Evolutionary conservation across 2,888 invertebrate genomes (phyloP), one percentile per base, ranked within the genome.

Genomic region (Galeopsomyia nigrocyanea): DNA sequence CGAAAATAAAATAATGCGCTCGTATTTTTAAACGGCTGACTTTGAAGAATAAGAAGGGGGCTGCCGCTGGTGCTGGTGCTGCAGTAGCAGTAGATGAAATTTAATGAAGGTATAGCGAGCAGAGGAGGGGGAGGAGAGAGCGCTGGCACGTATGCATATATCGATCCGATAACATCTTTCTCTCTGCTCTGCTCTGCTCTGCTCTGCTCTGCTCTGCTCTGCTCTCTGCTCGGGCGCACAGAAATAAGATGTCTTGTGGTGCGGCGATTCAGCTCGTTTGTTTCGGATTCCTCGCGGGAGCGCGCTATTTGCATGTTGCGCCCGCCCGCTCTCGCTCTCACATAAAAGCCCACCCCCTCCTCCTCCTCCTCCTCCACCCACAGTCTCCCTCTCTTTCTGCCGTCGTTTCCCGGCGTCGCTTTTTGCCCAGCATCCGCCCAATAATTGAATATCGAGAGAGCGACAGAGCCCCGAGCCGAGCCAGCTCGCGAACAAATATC

Each of bases 401-500:
- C 50, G 53, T 79, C 76, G 78, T 79, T 77, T 77, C 76, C 78
- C 75, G 75, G 77, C 39, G 7, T 39, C 39, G 39, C 78, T 78
- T 81, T 81, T 81, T 79, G 78, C 79, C 65, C 69, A 69, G 73
- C 77, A 77, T 77, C 76, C 80, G 76, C 77, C 70, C 83, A 80
- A 82, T 84, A 84, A 84, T 84, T 84, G 84, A 84, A 84, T 83
- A 83, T 83, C 78, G 82, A 77, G 78, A 74, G 67, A 71, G 67
- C 74, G 77, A 57, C 68, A 72, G 87, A 88, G 74, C 74, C 66
- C 70, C 64, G 57, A 62, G 68, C 57, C 73, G 61, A 70, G 74
- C n/a, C 65, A 68, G 71, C 60, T n/a, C n/a, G n/a, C 73, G 70
- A 74, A 74, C 68, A 76, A 75, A 76, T 63, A 69, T 74, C 73